A percentile compares a stretch with the other conserved stretches of the same genome.
Evolutionary conservation across 2,888 invertebrate species (phyloP).

Genomic region (Patella caerulea): DNA sequence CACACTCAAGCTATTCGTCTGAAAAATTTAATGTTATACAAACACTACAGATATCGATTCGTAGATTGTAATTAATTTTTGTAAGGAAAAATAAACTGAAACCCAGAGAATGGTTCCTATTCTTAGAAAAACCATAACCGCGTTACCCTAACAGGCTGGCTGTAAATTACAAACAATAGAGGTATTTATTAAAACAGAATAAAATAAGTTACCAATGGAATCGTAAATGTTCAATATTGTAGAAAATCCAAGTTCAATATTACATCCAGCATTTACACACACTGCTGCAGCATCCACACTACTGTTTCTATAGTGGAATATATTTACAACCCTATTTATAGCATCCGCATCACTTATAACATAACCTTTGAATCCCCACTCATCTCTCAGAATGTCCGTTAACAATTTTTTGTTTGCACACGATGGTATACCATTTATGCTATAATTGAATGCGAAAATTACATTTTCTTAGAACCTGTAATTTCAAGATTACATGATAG

Average conservation of each 20-base stretch:
- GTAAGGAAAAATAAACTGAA: too few species aligned
- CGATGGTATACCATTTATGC: constrained; percentile 50
- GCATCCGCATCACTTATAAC: constrained; percentile 50
- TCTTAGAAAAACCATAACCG: too few species aligned
- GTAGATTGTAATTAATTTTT: too few species aligned
- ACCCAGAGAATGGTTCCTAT: too few species aligned
- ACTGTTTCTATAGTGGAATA: constrained; percentile 29
- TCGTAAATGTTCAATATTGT: neutral
- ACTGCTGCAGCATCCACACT: constrained; percentile 26
- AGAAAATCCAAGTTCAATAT: constrained; percentile 30
- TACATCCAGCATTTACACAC: constrained; percentile 31
- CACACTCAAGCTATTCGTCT: too few species aligned
- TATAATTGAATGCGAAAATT: constrained; percentile 20
- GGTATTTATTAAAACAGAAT: too few species aligned
- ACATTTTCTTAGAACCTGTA: too few species aligned
- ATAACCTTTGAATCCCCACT: constrained; percentile 51
- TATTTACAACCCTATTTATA: constrained; percentile 33
- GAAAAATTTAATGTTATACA: too few species aligned
- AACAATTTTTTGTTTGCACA: constrained; percentile 47
- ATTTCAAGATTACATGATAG: too few species aligned
- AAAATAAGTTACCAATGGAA: neutral
- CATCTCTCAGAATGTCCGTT: constrained; percentile 43
- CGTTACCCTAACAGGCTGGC: too few species aligned
- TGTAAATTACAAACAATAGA: neutral
- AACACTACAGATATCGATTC: too few species aligned